These are phyloP conservation scores for Dromius quadrimaculatus DNA, from an alignment of 2,888 invertebrate genomes.

Conservation along the genomic window DNA sequence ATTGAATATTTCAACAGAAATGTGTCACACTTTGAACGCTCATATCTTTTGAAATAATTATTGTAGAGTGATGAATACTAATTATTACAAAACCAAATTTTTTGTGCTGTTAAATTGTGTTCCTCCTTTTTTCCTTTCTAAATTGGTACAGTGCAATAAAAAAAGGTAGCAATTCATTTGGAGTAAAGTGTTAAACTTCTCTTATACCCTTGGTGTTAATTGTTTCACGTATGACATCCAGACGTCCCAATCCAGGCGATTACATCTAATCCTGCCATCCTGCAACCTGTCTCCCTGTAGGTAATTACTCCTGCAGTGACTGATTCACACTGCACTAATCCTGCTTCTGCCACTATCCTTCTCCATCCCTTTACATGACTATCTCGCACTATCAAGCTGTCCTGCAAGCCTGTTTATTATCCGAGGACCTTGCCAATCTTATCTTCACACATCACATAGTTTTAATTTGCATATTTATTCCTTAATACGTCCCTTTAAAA, in stretches of 20 bases:
- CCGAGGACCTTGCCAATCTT: background rate
- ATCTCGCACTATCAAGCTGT: background rate
- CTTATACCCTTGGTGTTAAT: background rate
- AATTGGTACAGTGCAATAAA: too few species aligned
- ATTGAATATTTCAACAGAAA: too few species aligned
- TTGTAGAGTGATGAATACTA: too few species aligned
- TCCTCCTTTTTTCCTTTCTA: too few species aligned
- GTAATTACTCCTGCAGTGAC: background rate
- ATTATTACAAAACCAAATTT: too few species aligned
- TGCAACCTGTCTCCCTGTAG: background rate
- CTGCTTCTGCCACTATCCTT: background rate
- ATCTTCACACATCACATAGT: background rate
- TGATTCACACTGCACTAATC: background rate
- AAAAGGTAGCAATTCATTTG: too few species aligned
- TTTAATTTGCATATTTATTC: background rate
- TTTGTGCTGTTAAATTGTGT: too few species aligned
- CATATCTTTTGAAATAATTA: too few species aligned
- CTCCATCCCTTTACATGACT: background rate
- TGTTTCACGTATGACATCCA: background rate
- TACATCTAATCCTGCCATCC: background rate
- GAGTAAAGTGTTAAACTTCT: too few species aligned
- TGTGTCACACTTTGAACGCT: too few species aligned
- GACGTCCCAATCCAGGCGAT: background rate
- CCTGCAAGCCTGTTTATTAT: background rate
- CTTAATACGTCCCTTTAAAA: background rate